Base-by-base conservation (phyloP, 2,113 vertebrate genomes). In the Ceyx margarethae region DNA sequence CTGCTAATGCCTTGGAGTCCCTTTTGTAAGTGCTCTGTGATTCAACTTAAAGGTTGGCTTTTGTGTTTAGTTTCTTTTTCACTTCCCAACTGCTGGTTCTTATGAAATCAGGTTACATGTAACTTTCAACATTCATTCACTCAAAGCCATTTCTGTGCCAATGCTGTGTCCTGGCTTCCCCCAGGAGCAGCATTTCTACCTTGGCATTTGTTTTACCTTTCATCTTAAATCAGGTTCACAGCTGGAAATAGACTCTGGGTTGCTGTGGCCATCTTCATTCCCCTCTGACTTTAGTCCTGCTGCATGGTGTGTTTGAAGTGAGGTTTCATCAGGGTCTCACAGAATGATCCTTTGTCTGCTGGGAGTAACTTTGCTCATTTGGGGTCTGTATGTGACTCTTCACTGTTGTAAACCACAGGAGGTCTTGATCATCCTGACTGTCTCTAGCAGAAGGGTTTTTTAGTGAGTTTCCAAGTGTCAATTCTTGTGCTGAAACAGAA, bases 11-110 rank as follows among this genome's bases (percentile, higher is more conserved):
- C 2, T 26, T 26, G 3, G 58, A 58, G 31, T 7, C 17, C 68
- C 72, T n/a, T 12, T 45, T 0, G 1, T 3, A 3, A 43, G 43
- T 4, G 5, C 25, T 0, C n/a, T 6, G 37, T 23, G 61, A 62
- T 58, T 60, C 42, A 15, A 0, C 20, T 19, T 31, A 5, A 53
- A 26, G 58, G 28, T 15, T 60, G 76, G 13, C 1, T 8, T n/a
- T 22, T 13, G 6, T 35, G 10, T 51, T 69, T 11, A 3, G 61
- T 89, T 96, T 95, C 89, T 43, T 5, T 88, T 86, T 89, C 5
- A 13, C 14, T 84, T 94, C 57, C 50, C 5, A 0, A 3, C 17
- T 9, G 46, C 28, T 58, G 46, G 11, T 28, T 60, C 17, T 86
- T 81, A 13, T 9, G 62, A 87, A 84, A 84, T 58, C 57, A 5